These are phyloP conservation scores for Phylloscopus trochilus DNA, from an alignment of 2,113 vertebrate genomes.

Conservation along the genomic window DNA sequence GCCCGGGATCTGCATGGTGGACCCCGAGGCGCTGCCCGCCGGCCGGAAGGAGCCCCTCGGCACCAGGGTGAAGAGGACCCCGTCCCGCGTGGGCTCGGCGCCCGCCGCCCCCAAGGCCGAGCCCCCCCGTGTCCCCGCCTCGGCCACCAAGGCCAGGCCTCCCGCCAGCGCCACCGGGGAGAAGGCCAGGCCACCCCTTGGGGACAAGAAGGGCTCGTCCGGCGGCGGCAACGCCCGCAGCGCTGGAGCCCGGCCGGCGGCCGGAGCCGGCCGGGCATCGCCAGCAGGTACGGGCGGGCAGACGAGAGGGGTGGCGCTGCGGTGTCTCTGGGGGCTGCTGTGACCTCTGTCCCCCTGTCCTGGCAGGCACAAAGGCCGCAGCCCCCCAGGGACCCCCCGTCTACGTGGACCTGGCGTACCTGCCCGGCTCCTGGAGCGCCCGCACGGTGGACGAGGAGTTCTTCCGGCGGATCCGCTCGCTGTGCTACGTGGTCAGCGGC, in stretches of 20 bases:
- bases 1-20: slow-evolving; percentile 88
- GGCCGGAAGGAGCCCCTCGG: not conserved
- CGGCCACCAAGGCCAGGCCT: slow-evolving; percentile 55
- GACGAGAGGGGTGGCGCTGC: accelerated
- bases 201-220: not conserved
- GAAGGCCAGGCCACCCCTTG: slow-evolving; percentile 56
- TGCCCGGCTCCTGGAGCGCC: slow-evolving; percentile 80
- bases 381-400: not conserved
- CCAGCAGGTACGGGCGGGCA: not conserved
- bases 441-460: slow-evolving; percentile 80
- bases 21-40: slow-evolving; percentile 74
- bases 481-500: slow-evolving; percentile 90
- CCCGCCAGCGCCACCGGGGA: not conserved
- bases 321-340: accelerated
- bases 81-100: not conserved
- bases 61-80: slow-evolving; percentile 64
- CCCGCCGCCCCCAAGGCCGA: not conserved
- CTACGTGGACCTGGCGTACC: slow-evolving; percentile 90
- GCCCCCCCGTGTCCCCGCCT: not conserved
- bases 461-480: slow-evolving; percentile 81
- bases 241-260: not conserved
- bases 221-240: accelerated
- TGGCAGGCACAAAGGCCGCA: accelerated
- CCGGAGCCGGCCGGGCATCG: not conserved
- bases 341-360: not conserved